These are phyloP conservation scores for Tolmerus cingulatus DNA, from an alignment of 2,888 invertebrate genomes.

Conservation along the genomic window DNA sequence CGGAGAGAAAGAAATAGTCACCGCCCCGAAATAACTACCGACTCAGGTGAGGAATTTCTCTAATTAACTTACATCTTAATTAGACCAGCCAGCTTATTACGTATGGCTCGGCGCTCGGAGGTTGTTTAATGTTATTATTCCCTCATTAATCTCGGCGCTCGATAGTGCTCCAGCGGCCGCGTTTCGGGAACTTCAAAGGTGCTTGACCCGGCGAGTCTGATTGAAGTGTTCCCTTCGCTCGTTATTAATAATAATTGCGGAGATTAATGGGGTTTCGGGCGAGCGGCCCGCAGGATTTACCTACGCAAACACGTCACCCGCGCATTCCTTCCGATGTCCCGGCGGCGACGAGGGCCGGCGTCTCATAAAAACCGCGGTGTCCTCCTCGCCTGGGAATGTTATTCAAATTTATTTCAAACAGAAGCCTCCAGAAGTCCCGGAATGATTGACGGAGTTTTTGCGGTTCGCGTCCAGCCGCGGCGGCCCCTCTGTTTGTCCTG, in stretches of 20 bases:
- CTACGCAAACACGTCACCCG: background rate
- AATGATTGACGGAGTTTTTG: constrained; percentile 50
- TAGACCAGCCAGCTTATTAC: constrained; percentile 46
- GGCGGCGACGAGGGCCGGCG: background rate
- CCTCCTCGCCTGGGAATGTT: constrained; percentile 33
- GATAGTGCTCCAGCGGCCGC: background rate
- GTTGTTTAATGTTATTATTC: constrained; percentile 47
- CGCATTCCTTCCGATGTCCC: background rate
- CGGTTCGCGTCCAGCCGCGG: constrained; percentile 34
- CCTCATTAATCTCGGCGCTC: constrained; percentile 47
- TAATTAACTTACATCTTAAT: constrained; percentile 50
- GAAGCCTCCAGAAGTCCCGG: constrained; percentile 21
- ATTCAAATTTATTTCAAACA: constrained; percentile 44
- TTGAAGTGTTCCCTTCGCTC: constrained; percentile 21
- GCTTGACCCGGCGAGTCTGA: constrained; percentile 17
- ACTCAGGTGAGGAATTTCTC: constrained; percentile 47
- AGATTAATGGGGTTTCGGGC: constrained; percentile 9
- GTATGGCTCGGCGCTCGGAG: constrained; percentile 43
- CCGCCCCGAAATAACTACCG: constrained; percentile 43
- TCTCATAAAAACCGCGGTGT: constrained; percentile 7
- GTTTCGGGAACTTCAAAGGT: constrained; percentile 39
- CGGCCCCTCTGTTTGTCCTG: background rate
- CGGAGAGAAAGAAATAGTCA: constrained; percentile 36
- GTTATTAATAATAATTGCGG: constrained; percentile 40
- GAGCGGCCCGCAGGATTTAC: background rate